Conservation (phyloP, 2,888 invertebrate genomes). For the Galeopsomyia nigrocyanea region DNA sequence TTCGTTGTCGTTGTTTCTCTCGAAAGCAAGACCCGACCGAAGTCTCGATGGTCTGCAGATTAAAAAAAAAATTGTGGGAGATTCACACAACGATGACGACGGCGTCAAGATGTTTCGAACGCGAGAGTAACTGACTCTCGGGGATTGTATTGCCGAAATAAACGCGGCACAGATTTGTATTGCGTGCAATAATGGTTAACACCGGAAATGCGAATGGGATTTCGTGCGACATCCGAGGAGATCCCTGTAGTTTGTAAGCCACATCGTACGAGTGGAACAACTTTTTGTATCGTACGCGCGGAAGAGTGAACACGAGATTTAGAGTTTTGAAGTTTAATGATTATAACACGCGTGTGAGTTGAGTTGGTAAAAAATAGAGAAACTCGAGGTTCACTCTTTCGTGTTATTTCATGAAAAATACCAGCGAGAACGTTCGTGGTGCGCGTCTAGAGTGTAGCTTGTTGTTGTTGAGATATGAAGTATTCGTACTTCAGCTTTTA, state of each 20-base stretch:
- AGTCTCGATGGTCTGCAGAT: too few species aligned
- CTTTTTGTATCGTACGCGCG: slow-evolving; percentile 39
- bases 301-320: slow-evolving; percentile 25
- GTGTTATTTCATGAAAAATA: slow-evolving; percentile 35
- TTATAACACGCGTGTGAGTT: not conserved
- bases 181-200: slow-evolving; percentile 25
- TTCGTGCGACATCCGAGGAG: slow-evolving; percentile 36
- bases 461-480: slow-evolving; percentile 12
- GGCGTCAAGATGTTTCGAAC: not conserved
- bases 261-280: slow-evolving; percentile 38
- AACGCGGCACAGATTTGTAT: slow-evolving; percentile 15
- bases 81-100: not conserved
- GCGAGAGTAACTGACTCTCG: not conserved
- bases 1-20: too few species aligned
- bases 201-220: slow-evolving; percentile 26
- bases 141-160: slow-evolving; percentile 6
- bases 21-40: too few species aligned
- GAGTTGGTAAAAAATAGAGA: not conserved
- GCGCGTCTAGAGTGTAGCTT: slow-evolving; percentile 4
- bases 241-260: slow-evolving; percentile 37
- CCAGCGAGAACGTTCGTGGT: slow-evolving; percentile 21
- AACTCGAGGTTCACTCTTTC: slow-evolving; percentile 22
- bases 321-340: not conserved
- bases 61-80: too few species aligned
- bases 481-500: slow-evolving; percentile 26